Base-by-base conservation (phyloP, 2,797 vertebrate species). In the Amblyopsis hoosieri region DNA sequence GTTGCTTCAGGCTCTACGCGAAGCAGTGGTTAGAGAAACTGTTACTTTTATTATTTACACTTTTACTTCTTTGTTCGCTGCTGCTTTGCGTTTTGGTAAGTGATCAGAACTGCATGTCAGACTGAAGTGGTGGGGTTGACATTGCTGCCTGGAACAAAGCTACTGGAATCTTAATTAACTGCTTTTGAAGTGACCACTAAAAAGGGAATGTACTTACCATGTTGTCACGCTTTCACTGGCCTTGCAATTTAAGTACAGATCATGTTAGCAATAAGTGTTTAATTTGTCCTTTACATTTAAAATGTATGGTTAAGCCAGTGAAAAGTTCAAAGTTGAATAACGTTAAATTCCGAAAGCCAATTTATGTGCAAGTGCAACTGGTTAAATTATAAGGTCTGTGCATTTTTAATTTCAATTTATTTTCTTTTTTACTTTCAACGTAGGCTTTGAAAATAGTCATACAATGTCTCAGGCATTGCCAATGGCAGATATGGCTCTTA, bases 61-160 rank as follows among this genome's bases (percentile, higher is more conserved):
- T 90, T 89, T 92, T 87, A 91, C 89, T 91, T 90, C 91, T 92
- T 88, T 90, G 89, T 93, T 94, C 83, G 90, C 91, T 93, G 93
- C 93, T 94, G 92, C 91, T 91, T 93, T 93, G 88, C 89, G 81
- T 93, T 93, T 92, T 92, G 93, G 93, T 94, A 94, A 94, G 93
- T 94, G 89, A 87, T 92, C 81, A 90, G 90, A 90, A 87, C 81
- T 91, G 92, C 93, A 93, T 93, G 92, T 90, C 78, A 81, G 92
- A 90, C 88, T 93, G 91, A 90, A 93, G 91, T 93, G 92, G 90
- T 90, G 91, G 88, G 85, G 78, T 85, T 92, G 85, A 79, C 76
- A 66, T 86, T 76, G 81, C 74, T 1, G 75, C 66, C 75, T 82
- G 79, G 67, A 74, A 57, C 67, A 71, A 45, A 66, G 75, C 79